Conservation (phyloP, 2,888 invertebrate species). For the Eilema sororculum region DNA sequence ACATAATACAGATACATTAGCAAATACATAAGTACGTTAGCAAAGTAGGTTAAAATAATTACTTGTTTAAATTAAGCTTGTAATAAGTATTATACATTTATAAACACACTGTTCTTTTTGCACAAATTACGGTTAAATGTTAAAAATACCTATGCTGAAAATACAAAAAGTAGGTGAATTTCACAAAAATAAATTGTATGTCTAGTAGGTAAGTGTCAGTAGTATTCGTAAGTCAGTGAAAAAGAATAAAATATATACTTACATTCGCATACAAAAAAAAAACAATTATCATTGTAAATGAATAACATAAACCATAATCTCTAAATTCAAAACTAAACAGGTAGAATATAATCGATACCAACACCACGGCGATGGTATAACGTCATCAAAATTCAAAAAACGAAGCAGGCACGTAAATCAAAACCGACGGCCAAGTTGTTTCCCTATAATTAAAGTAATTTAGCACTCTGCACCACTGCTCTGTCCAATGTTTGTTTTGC, state of each 20-base stretch:
- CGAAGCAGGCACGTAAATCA: slow-evolving; percentile 50
- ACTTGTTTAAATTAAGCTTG: neutral
- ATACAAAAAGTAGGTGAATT: neutral
- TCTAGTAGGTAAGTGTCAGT: neutral
- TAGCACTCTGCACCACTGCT: slow-evolving; percentile 73
- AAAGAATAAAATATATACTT: neutral
- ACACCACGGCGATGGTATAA: slow-evolving; percentile 15
- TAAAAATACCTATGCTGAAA: neutral
- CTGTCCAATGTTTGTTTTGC: slow-evolving; percentile 85
- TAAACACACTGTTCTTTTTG: neutral
- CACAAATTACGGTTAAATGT: neutral
- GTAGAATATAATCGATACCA: slow-evolving; percentile 14
- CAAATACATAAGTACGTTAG: neutral
- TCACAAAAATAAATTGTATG: neutral
- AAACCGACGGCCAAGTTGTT: slow-evolving; percentile 48
- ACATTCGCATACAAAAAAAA: neutral
- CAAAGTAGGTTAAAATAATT: neutral
- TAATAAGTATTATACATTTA: neutral
- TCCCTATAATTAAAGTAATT: slow-evolving; percentile 78
- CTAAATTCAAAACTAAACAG: slow-evolving; percentile 7
- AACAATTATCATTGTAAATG: neutral
- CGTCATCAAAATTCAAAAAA: slow-evolving; percentile 40
- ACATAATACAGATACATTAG: too few species aligned
- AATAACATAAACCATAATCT: slow-evolving; percentile 8
- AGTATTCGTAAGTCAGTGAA: neutral